These are phyloP conservation scores for Cephalopholis sonnerati DNA, from an alignment of 2,113 vertebrate genomes.

Conservation along the genomic window DNA sequence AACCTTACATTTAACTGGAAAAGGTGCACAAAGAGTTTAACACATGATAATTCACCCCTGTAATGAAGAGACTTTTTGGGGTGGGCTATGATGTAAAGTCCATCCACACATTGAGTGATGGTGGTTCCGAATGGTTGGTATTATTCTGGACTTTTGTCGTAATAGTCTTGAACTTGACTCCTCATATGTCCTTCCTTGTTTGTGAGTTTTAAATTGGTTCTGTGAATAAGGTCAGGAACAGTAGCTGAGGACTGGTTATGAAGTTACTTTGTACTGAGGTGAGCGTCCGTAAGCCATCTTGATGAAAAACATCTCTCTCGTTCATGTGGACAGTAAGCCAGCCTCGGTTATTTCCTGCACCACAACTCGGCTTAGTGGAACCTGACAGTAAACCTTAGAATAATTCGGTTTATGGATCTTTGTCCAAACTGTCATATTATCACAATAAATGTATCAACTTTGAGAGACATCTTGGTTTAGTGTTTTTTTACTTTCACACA, in stretches of 20 bases:
- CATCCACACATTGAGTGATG: background rate
- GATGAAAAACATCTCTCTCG: too few relatives aligned
- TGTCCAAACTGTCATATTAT: too few relatives aligned
- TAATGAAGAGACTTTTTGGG: background rate
- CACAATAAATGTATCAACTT: too few relatives aligned
- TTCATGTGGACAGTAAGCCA: too few relatives aligned
- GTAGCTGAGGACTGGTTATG: background rate
- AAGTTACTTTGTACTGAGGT: too few relatives aligned
- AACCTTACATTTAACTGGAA: background rate
- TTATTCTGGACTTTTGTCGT: slow-evolving; percentile 50
- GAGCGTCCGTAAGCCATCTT: too few relatives aligned
- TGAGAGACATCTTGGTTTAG: too few relatives aligned
- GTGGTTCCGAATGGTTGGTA: slow-evolving; percentile 14
- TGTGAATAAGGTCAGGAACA: background rate
- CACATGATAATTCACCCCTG: background rate
- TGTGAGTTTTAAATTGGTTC: background rate
- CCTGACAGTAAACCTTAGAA: too few relatives aligned
- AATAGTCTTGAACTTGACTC: slow-evolving; percentile 3
- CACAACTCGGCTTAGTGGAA: too few relatives aligned
- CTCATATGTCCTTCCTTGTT: background rate
- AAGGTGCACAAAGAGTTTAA: background rate
- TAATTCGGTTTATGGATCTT: too few relatives aligned
- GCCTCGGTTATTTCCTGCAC: too few relatives aligned
- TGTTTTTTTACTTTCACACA: too few relatives aligned
- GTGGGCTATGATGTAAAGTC: background rate